Base-by-base conservation (phyloP, 1,140 invertebrate genomes). In the Eueides isabella region DNA sequence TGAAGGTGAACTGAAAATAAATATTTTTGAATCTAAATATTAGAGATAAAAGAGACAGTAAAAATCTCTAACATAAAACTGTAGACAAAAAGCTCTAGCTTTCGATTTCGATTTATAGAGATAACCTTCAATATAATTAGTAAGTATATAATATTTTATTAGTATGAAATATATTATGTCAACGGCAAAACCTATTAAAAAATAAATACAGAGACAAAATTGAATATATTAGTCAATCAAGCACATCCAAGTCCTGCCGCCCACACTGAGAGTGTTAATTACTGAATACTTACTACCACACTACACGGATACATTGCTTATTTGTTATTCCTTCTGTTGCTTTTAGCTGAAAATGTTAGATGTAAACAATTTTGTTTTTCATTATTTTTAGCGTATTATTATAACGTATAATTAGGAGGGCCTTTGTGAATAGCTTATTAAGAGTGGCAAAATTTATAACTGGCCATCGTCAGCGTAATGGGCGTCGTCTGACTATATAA, bases 291-390 rank as follows among this genome's bases (percentile, higher is more conserved):
- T 30, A 69, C 12, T 48, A 26, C 3, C 30, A 48, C 2, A 29
- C 23, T 7, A 41, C 48, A 28, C 67, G 28, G 29, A 69, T 61
- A 61, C 23, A 14, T 26, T 7, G 19, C 48, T 68, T 69, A 55
- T 69, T 23, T 68, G 28, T 30, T 68, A 31, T 31, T 68, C 44
- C 9, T 30, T 61, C 55, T 68, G 16, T 35, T 26, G 16, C 19
- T 69, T 19, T 61, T 2, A 55, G 23, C 48, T 26, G 48, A 55
- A 55, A 55, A 55, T 55, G 23, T 55, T 19, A 2, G 23, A 48
- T 55, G 48, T 26, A 55, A 55, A 26, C 48, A 55, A 11, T 55
- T 55, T 23, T 26, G 19, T 55, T 55, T 55, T 55, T 55, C 48
- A 55, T 55, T 55, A 55, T 55, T 55, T 1, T 19, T 1, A 0